phyloP scores from a whole-genome alignment of 2,888 invertebrate genomes.

The Cynaeus angustus region DNA sequence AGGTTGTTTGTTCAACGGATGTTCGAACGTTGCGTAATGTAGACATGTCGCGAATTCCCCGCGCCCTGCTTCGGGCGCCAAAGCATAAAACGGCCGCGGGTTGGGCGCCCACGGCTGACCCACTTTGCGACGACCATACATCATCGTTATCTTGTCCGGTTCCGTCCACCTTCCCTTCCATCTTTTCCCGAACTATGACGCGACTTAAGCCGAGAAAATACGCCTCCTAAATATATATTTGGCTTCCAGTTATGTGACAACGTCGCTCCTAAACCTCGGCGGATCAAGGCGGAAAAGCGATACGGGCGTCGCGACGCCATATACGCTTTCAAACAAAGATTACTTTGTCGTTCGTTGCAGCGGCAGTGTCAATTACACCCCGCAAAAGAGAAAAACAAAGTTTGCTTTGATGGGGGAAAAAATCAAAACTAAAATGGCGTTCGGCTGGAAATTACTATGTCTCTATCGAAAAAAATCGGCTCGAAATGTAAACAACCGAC shows the following conservation, averaged over 20 bases:
- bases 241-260: conserved; percentile 38
- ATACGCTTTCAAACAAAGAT: conserved; percentile 36
- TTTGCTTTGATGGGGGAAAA: not conserved
- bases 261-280: conserved; percentile 23
- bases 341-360: conserved; percentile 16
- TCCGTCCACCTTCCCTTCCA: conserved; percentile 3
- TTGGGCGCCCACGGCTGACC: not conserved
- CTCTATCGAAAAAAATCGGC: not conserved
- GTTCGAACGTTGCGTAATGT: conserved; percentile 17
- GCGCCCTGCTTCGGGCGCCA: not conserved
- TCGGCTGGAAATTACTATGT: not conserved
- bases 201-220: conserved; percentile 26
- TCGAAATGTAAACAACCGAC: conserved; percentile 4
- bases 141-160: conserved; percentile 20
- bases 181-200: conserved; percentile 13
- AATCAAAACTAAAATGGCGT: conserved; percentile 1
- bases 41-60: not conserved
- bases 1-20: conserved; percentile 33
- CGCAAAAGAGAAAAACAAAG: not conserved
- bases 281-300: conserved; percentile 21
- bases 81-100: no score
- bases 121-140: conserved; percentile 1
- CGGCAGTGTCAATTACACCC: conserved; percentile 18
- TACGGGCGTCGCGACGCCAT: conserved; percentile 34
- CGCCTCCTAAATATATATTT: conserved; percentile 38